Base-by-base conservation (phyloP, 1,140 invertebrate species). In the Trichonephila inaurata region DNA sequence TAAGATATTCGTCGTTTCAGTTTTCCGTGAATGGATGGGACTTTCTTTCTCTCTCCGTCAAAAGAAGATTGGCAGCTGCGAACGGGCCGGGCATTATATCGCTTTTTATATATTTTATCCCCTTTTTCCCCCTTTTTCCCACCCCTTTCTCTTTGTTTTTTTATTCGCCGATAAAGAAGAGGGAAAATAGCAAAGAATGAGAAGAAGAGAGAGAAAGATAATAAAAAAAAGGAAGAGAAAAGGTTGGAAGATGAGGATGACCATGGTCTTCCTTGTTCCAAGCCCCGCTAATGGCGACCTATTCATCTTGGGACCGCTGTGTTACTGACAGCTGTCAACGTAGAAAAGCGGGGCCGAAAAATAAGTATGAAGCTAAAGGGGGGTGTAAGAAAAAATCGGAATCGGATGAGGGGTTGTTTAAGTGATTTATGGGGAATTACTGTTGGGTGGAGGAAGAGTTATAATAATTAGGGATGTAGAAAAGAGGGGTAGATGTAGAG, bases 281-380 rank as follows among this genome's bases (percentile, higher is more conserved):
- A 85, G 90, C 69, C 89, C 28, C 90, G 81, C 90, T 92, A 92
- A 92, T 92, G 90, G 90, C 90, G 90, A 85, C 77, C 90, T 92
- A 92, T 92, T 92, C 90, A 92, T 92, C 90, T 92, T 92, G 72
- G 90, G 40, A 92, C 81, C n/a, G 61, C 90, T 64, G 58, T 92
- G 90, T 92, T 62, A 92, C 90, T 92, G 90, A 92, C 90, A 92
- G 90, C 90, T 92, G 90, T 92, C 90, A 92, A 83, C 90, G 89
- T 24, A 81, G 69, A 90, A 89, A 91, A 91, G 89, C 89, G 77
- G 89, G 58, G 19, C 33, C 60, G 60, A 92, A 92, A 92, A 92
- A 92, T 85, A 92, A 90, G 89, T 90, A 90, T 60, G 72, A 77
- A 58, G 28, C 72, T 40, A 77, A 77, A 77, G 72, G 72, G 72